Conservation (phyloP, 1,140 invertebrate genomes). For the Drosophila navojoa region DNA sequence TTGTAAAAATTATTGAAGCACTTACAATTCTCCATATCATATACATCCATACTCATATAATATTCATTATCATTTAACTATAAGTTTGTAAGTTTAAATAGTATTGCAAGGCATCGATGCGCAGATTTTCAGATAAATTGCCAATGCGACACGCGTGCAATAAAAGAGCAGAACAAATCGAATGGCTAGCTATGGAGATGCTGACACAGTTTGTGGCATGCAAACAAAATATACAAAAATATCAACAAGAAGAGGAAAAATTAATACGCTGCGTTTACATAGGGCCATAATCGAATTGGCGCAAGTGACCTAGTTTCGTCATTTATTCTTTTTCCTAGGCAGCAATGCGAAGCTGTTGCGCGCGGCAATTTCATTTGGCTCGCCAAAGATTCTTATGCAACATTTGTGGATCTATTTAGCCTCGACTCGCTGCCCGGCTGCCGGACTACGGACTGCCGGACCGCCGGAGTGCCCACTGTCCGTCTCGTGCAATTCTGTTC, state of each 20-base stretch:
- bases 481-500: neutral
- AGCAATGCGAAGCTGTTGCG: constrained; percentile 23
- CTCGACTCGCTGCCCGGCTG: constrained; percentile 7
- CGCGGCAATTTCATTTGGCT: constrained; percentile 26
- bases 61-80: neutral
- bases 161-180: neutral
- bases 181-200: neutral
- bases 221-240: neutral
- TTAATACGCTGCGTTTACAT: neutral
- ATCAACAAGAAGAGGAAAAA: too few species aligned
- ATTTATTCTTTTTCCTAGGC: constrained; percentile 1
- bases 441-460: too few species aligned
- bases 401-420: constrained; percentile 63
- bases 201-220: neutral
- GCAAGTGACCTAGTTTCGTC: constrained; percentile 52
- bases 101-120: neutral
- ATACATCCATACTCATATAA: too few species aligned
- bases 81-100: neutral
- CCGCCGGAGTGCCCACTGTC: constrained; percentile 9
- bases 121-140: neutral
- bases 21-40: too few species aligned
- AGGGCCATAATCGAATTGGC: constrained; percentile 1
- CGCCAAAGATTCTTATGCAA: constrained; percentile 61
- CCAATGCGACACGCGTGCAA: neutral
- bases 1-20: too few species aligned